Percentiles rank a stretch among this genome's conserved stretches.
These are phyloP conservation scores for Spodoptera frugiperda DNA, from an alignment of 1,140 invertebrate genomes.

Conservation along the genomic window DNA sequence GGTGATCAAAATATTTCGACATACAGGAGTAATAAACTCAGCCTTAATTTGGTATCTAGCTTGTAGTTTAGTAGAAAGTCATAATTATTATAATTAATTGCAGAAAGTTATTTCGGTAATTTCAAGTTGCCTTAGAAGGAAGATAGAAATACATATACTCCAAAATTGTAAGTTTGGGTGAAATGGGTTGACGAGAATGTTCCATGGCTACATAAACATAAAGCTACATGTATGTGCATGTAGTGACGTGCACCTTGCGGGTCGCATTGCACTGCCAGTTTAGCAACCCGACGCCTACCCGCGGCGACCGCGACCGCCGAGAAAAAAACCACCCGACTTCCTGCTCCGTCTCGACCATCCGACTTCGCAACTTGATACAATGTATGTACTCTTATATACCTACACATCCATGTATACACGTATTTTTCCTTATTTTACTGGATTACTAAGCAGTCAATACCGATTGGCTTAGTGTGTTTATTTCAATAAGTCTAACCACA, in stretches of 20 bases:
- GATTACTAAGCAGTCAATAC: slow-evolving; percentile 7
- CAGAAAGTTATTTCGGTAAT: too few species aligned
- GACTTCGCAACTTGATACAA: slow-evolving; percentile 57
- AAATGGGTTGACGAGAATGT: background rate
- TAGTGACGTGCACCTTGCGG: slow-evolving; percentile 33
- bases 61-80: too few species aligned
- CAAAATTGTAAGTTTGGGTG: background rate
- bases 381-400: slow-evolving; percentile 23
- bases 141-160: too few species aligned
- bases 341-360: slow-evolving; percentile 55
- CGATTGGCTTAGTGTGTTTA: background rate
- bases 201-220: background rate
- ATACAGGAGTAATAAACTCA: too few species aligned
- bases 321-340: slow-evolving; percentile 58
- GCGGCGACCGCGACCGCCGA: slow-evolving; percentile 38
- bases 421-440: slow-evolving; percentile 25
- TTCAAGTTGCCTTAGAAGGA: too few species aligned
- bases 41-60: too few species aligned
- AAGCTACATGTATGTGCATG: background rate
- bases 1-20: too few species aligned
- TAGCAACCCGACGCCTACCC: slow-evolving; percentile 50
- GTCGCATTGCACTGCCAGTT: slow-evolving; percentile 35
- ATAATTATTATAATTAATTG: too few species aligned
- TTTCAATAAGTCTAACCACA: slow-evolving; percentile 2
- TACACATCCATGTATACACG: slow-evolving; percentile 22